These are phyloP conservation scores for Lapara coniferarum DNA, from an alignment of 2,888 invertebrate genomes.

Conservation along the genomic window DNA sequence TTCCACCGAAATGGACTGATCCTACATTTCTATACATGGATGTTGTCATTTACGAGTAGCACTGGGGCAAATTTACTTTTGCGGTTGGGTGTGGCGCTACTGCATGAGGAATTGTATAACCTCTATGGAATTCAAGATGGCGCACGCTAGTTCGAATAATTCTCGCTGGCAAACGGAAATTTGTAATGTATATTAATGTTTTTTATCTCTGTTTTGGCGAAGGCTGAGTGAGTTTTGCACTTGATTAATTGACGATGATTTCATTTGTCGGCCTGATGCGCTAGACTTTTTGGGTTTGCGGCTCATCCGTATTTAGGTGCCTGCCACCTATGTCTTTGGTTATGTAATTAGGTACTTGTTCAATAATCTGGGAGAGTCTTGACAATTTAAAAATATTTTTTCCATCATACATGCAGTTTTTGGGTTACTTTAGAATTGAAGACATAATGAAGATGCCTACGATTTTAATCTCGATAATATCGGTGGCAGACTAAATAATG, in stretches of 20 bases:
- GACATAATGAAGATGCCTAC: too few species aligned
- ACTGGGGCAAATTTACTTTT: slow-evolving; percentile 27
- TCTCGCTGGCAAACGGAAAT: slow-evolving; percentile 4
- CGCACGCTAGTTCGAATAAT: slow-evolving; percentile 13
- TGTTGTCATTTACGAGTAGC: slow-evolving; percentile 28
- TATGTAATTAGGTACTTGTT: not conserved
- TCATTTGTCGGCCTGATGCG: slow-evolving; percentile 8
- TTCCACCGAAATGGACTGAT: slow-evolving; percentile 58
- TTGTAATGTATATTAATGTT: not conserved
- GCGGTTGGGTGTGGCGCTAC: slow-evolving; percentile 14
- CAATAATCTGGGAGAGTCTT: not conserved
- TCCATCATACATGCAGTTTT: too few species aligned
- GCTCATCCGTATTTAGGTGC: not conserved
- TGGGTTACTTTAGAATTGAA: too few species aligned
- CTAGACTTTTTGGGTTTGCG: slow-evolving; percentile 19
- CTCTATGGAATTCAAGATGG: not conserved
- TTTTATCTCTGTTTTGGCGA: slow-evolving; percentile 28
- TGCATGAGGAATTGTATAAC: not conserved
- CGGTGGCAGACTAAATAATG: too few species aligned
- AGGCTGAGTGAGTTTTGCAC: slow-evolving; percentile 27
- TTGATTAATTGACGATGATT: slow-evolving; percentile 18
- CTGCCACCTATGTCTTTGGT: not conserved
- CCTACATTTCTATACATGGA: slow-evolving; percentile 60
- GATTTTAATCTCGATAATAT: too few species aligned
- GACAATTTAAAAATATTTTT: too few species aligned